phyloP scores from a whole-genome alignment of 2,888 invertebrate species.

The Hetaerina titia region DNA sequence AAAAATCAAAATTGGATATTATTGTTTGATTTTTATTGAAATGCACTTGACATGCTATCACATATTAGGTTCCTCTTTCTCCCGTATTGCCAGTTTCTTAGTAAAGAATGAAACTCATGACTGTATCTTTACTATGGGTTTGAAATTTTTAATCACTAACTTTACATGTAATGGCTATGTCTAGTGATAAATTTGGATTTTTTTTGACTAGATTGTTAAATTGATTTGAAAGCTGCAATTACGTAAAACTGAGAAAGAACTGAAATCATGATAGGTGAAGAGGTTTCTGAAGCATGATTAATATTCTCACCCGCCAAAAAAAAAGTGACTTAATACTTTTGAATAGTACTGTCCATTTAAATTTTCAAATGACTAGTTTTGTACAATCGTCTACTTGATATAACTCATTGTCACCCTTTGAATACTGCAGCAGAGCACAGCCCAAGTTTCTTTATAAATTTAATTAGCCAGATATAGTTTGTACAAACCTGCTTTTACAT shows the following conservation, averaged over 20 bases:
- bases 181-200: conserved; percentile 66
- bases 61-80: conserved; percentile 64
- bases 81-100: conserved; percentile 66
- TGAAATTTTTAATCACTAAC: conserved; percentile 62
- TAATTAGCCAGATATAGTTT: conserved; percentile 66
- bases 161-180: conserved; percentile 64
- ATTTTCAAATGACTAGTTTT: conserved; percentile 66
- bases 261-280: conserved; percentile 66
- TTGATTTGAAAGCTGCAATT: conserved; percentile 65
- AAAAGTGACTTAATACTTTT: conserved; percentile 56
- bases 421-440: conserved; percentile 67
- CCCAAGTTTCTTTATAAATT: conserved; percentile 66
- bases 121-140: conserved; percentile 61
- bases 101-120: conserved; percentile 67
- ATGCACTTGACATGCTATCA: conserved; percentile 67
- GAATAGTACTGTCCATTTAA: conserved; percentile 62
- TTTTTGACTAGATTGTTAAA: conserved; percentile 65
- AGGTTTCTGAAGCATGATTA: conserved; percentile 59
- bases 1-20: conserved; percentile 61
- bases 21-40: conserved; percentile 66
- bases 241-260: conserved; percentile 54
- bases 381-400: conserved; percentile 62
- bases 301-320: conserved; percentile 60
- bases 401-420: conserved; percentile 66
- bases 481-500: conserved; percentile 65